Evolutionary conservation across 2,888 invertebrate genomes (phyloP), one percentile per base, ranked within the genome.

Genomic region (Drosophila antonietae): DNA sequence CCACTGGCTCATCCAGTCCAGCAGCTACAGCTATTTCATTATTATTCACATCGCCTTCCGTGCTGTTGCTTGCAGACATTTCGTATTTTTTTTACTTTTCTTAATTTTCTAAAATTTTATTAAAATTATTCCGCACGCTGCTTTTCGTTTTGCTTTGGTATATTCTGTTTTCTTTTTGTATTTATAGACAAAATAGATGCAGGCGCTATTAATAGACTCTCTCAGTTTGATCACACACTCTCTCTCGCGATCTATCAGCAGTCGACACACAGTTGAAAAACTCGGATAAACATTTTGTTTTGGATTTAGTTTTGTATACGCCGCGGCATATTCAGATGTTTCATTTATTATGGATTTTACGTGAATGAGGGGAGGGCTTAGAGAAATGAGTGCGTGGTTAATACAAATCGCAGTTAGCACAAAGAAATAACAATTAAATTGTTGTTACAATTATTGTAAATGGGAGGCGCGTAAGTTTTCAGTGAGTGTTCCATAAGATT

Each of bases 31-130:
- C 18, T 18, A 70, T 46, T 28, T 75, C 70, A 73, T 91, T 91
- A 59, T 90, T 91, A 49, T 90, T 90, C 41, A 90, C 68, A 78
- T 91, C 90, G 47, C 84, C 91, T 65, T 85, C 90, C 62, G 83
- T 77, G 43, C 46, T 56, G 39, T 68, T 46, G 23, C 8, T 81
- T 47, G 47, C 84, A 20, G 91, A 81, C 91, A 91, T 91, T 70
- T 84, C 83, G n/a, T 3, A n/a, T 7, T 15, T 23, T 91, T 71
- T 23, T 91, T 41, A 85, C 83, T 23, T 3, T 33, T 7, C 10
- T 46, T 39, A 44, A 44, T 72, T 73, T 68, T 15, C 57, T 31
- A 43, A 31, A 74, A 66, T 59, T 65, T 55, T 57, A 41, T 31
- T 35, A 56, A 67, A 72, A 73, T 49, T 43, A 15, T 68, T 65